phyloP scores from a whole-genome alignment of 2,888 invertebrate genomes.

The Epistrophella euchroma region DNA sequence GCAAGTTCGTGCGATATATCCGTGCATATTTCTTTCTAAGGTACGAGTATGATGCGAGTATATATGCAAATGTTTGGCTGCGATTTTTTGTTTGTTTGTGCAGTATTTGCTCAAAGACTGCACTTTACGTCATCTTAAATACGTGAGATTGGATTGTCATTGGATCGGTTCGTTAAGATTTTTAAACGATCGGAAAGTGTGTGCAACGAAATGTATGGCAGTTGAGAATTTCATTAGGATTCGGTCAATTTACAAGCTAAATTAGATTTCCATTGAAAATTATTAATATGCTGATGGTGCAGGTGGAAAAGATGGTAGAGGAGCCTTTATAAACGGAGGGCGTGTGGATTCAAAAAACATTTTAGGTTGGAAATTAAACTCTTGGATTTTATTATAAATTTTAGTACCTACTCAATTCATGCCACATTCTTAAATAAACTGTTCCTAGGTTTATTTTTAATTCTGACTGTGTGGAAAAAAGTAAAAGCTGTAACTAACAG shows the following conservation, averaged over 20 bases:
- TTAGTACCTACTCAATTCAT: no score
- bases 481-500: no score
- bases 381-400: no score
- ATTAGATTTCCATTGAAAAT: conserved; percentile 67
- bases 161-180: conserved; percentile 54
- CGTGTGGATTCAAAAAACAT: neutral
- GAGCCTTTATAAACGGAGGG: neutral
- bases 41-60: no score
- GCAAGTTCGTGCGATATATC: no score
- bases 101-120: conserved; percentile 4
- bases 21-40: no score
- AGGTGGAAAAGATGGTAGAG: neutral
- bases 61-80: conserved; percentile 50
- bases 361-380: no score
- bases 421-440: no score
- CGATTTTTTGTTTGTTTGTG: neutral
- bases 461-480: no score
- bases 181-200: conserved; percentile 36
- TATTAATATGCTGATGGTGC: neutral
- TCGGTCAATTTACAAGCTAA: conserved; percentile 53
- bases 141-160: conserved; percentile 53
- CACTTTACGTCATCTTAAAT: conserved; percentile 60
- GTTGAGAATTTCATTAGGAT: conserved; percentile 41
- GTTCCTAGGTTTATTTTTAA: no score
- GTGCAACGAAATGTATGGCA: conserved; percentile 16